Evolutionary conservation across 2,113 vertebrate species (phyloP), one percentile per base, ranked within the genome.

Genomic region (Cettia cetti): DNA sequence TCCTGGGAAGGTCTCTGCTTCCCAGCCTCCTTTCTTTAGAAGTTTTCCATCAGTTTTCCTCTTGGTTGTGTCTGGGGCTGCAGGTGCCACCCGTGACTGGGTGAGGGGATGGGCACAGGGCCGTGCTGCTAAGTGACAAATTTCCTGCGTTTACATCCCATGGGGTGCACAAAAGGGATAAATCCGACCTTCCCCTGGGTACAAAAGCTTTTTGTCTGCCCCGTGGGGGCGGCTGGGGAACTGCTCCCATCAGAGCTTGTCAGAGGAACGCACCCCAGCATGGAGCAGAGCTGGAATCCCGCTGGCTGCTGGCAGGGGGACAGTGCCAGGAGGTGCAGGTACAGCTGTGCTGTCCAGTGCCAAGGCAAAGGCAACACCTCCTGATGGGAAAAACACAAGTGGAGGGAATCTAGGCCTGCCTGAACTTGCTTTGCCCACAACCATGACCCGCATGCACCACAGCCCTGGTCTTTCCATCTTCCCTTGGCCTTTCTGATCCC

Each of bases 131-230:
- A 3, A 52, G 82, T n/a, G 79, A 61, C 16, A n/a, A 4, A 49
- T 61, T 31, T 59, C 75, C 94, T 47, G 75, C 31, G 26, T 33
- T 27, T 33, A 6, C 8, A 0, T 15, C 23, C n/a, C 28, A 2
- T 30, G 21, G 75, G 35, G 54, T 28, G 80, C 14, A 80, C 54
- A 86, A 66, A 90, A 86, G 59, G 42, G 79, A 90, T 90, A 54
- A 93, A 69, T 22, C 63, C 0, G 0, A 83, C 50, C 68, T 76
- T 64, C 47, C 21, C 17, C 37, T 74, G 30, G 66, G 19, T 26
- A 92, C 68, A 90, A 89, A 92, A 93, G 59, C 42, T 77, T 92
- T 95, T 93, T 92, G 86, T 96, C 40, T 56, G 1, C n/a, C 6
- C 3, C 20, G 44, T 53, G 53, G 61, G 78, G 61, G 7, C 30